A percentile compares a stretch with the other conserved stretches of the same genome.
Conservation (phyloP, 2,113 vertebrate genomes). For the Notarius quadriscutis region DNA sequence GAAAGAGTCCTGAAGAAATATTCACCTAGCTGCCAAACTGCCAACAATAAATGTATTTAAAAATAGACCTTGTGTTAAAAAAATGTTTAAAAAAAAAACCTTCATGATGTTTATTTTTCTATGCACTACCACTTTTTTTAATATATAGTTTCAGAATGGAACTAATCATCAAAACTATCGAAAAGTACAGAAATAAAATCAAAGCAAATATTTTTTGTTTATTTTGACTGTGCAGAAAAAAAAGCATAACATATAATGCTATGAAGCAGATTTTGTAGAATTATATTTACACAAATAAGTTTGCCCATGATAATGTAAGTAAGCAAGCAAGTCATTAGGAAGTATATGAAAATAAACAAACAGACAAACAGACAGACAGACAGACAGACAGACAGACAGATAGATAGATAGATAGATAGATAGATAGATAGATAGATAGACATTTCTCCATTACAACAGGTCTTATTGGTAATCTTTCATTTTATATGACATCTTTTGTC, state of each 20-base stretch:
- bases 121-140: background rate
- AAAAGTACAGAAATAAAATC: background rate
- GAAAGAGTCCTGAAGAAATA: conserved; percentile 21
- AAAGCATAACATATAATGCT: background rate
- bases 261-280: background rate
- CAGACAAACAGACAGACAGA: background rate
- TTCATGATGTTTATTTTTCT: background rate
- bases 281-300: background rate
- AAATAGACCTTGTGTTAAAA: background rate
- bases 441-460: background rate
- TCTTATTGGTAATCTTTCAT: background rate
- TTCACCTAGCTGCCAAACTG: background rate
- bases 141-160: background rate
- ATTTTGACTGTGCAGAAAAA: background rate
- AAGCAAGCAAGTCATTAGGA: background rate
- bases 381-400: background rate
- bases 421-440: background rate
- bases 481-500: background rate
- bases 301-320: background rate
- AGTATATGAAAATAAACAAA: background rate
- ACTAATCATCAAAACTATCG: background rate
- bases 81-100: background rate
- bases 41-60: background rate
- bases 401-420: background rate
- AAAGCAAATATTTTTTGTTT: background rate